Evolutionary conservation across 1,140 invertebrate species (phyloP).

Genomic region (Aphelinus atriplicis): DNA sequence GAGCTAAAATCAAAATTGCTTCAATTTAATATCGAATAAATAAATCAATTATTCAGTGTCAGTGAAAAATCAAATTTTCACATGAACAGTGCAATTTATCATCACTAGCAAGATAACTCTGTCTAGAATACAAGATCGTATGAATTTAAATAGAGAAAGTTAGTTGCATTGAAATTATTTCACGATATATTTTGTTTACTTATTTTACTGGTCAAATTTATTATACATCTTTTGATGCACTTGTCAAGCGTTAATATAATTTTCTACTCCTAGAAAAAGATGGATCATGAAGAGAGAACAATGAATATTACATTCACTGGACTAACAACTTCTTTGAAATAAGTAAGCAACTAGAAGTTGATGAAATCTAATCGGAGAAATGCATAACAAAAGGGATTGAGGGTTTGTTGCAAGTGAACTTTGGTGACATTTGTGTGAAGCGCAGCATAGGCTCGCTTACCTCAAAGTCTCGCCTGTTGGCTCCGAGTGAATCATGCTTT

Average conservation of each 20-base stretch:
- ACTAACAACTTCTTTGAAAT: neutral
- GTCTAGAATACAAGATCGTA: too few species aligned
- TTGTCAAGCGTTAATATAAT: neutral
- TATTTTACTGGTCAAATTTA: too few species aligned
- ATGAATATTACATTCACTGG: neutral
- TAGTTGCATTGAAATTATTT: too few species aligned
- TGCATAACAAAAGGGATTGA: too few species aligned
- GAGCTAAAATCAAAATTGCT: slow-evolving; percentile 51
- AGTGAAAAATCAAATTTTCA: too few species aligned
- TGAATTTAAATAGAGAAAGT: neutral
- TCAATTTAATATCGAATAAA: neutral
- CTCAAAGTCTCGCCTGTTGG: slow-evolving; percentile 32
- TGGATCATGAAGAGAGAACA: neutral
- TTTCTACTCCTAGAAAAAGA: neutral
- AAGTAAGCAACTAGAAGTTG: slow-evolving; percentile 11
- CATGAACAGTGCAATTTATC: neutral
- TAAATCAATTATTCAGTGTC: neutral
- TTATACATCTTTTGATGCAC: too few species aligned
- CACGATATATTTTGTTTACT: too few species aligned
- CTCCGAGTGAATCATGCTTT: slow-evolving; percentile 37
- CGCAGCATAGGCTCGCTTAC: slow-evolving; percentile 37
- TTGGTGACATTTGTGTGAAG: slow-evolving; percentile 14
- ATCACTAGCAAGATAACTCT: neutral
- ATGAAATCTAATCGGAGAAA: too few species aligned
- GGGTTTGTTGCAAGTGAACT: too few species aligned